Evolutionary conservation across 2,113 vertebrate species (phyloP).

Genomic region (Cheilinus undulatus): DNA sequence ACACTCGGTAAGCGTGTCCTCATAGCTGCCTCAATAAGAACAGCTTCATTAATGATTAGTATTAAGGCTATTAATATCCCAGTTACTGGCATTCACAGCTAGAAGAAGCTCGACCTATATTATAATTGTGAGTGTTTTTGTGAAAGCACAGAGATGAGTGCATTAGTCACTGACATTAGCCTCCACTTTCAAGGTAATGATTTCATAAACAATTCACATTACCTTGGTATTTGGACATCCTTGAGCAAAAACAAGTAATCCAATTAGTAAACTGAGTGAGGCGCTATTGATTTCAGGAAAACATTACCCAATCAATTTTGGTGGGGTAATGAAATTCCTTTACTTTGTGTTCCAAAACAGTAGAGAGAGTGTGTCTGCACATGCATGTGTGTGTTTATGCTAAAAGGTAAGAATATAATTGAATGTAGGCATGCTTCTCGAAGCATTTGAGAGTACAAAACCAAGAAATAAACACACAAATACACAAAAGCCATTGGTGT

Average conservation of each 20-base stretch:
- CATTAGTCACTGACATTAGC: conserved; percentile 65
- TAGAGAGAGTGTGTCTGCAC: neutral
- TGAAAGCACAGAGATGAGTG: conserved; percentile 29
- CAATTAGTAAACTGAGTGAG: conserved; percentile 77
- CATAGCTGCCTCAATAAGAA: conserved; percentile 76
- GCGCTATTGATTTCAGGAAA: conserved; percentile 79
- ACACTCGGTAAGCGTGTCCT: conserved; percentile 73
- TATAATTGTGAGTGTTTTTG: conserved; percentile 47
- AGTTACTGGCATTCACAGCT: conserved; percentile 62
- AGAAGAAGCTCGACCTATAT: conserved; percentile 45
- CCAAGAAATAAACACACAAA: neutral
- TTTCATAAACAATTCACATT: conserved; percentile 79
- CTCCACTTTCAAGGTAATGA: conserved; percentile 74
- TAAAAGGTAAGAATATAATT: conserved; percentile 48
- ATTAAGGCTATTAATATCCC: conserved; percentile 78
- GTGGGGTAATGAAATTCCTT: conserved; percentile 75
- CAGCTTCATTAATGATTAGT: conserved; percentile 79
- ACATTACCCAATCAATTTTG: conserved; percentile 75
- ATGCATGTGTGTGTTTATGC: conserved; percentile 22
- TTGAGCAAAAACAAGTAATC: conserved; percentile 76
- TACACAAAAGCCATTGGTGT: neutral
- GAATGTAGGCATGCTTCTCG: conserved; percentile 52
- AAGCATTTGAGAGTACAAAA: conserved; percentile 37
- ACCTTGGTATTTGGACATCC: conserved; percentile 75
- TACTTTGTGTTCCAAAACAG: conserved; percentile 62